A percentile compares a stretch with the other conserved stretches of the same genome.
phyloP scores from a whole-genome alignment of 2,113 vertebrate genomes.

The Elephantulus edwardii region DNA sequence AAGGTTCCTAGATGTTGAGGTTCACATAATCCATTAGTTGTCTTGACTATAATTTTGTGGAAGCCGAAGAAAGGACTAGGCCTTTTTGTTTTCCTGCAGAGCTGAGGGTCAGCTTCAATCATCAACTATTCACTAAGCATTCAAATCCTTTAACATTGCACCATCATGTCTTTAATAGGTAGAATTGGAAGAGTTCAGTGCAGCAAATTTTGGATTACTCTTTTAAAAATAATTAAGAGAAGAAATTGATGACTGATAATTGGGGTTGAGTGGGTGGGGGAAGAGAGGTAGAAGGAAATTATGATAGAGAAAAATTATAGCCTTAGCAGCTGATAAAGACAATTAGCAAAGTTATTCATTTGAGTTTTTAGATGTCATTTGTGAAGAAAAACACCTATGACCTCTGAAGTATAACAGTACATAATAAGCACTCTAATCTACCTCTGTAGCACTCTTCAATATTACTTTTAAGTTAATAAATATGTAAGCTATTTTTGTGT shows the following conservation, averaged over 20 bases:
- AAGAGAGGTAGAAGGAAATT: background rate
- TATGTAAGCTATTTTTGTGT: too few relatives aligned
- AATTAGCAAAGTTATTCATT: background rate
- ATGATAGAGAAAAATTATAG: background rate
- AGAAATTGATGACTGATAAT: background rate
- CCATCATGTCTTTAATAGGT: background rate
- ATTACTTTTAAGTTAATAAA: background rate
- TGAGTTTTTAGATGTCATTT: background rate
- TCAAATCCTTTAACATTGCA: background rate
- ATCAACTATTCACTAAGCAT: background rate
- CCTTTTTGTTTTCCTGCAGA: background rate
- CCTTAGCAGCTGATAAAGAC: background rate
- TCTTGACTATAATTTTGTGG: background rate
- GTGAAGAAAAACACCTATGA: background rate
- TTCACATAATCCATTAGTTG: background rate
- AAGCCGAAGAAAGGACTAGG: background rate
- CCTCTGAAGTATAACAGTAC: background rate
- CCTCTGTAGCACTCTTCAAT: background rate
- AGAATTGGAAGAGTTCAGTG: background rate
- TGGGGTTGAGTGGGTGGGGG: background rate
- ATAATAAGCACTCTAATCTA: background rate
- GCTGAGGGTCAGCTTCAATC: background rate
- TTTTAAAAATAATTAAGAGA: background rate
- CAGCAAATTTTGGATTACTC: background rate
- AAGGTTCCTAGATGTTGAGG: too few relatives aligned